Conservation (phyloP, 1,140 invertebrate genomes). For the Drosophila rufa region DNA sequence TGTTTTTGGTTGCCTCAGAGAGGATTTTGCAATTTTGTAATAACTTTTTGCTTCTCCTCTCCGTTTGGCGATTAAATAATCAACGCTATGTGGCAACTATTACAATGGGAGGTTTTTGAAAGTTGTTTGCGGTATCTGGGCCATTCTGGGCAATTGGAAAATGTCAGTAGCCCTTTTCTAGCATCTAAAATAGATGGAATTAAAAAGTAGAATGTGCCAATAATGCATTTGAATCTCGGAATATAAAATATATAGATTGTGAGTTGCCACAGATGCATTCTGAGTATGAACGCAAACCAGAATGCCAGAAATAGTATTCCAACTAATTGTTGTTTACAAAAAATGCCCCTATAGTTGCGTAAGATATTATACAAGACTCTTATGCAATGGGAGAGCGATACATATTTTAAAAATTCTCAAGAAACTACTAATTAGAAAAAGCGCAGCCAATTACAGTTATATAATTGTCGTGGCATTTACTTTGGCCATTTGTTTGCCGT, state of each 20-base stretch:
- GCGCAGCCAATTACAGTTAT: constrained; percentile 6
- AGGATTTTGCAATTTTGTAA: constrained; percentile 78
- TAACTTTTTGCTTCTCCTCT: constrained; percentile 52
- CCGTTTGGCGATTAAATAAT: constrained; percentile 73
- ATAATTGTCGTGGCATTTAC: not conserved
- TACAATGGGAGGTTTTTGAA: constrained; percentile 46
- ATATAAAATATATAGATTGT: not conserved
- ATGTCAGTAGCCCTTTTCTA: not conserved
- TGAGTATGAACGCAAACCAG: not conserved
- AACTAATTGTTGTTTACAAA: not conserved
- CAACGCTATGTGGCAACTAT: constrained; percentile 67
- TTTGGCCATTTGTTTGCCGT: not conserved
- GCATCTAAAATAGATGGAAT: not conserved
- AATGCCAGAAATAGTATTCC: not conserved
- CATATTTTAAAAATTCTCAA: not conserved
- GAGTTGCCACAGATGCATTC: not conserved
- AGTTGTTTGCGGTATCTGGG: constrained; percentile 33
- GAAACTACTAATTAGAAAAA: constrained; percentile 1
- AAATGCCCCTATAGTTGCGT: not conserved
- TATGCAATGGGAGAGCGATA: not conserved
- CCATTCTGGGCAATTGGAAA: constrained; percentile 16
- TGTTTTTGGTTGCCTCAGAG: constrained; percentile 33
- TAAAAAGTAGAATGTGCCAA: not conserved
- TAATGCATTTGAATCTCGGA: too few species aligned
- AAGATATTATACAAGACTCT: not conserved